Evolutionary conservation across 2,888 invertebrate species (phyloP).

Genomic region (Watsonalla cultraria): DNA sequence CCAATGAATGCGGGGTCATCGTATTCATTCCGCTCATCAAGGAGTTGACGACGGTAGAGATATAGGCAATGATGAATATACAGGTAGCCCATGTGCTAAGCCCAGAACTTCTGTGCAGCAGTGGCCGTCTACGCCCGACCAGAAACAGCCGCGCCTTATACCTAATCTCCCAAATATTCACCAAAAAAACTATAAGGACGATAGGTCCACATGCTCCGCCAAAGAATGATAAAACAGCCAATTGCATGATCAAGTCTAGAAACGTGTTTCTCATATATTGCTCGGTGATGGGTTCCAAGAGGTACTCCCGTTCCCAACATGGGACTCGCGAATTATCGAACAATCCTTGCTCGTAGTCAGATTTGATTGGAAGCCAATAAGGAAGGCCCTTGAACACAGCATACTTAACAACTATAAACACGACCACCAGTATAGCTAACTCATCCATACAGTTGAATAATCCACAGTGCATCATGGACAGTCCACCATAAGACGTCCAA

Average conservation of each 20-base stretch:
- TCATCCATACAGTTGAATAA: constrained; percentile 77
- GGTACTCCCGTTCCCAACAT: constrained; percentile 50
- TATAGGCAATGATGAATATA: neutral
- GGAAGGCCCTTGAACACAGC: neutral
- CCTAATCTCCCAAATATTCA: neutral
- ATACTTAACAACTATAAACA: constrained; percentile 1
- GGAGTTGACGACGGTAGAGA: neutral
- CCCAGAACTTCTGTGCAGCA: neutral
- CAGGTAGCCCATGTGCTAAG: neutral
- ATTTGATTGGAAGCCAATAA: constrained; percentile 4
- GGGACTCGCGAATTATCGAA: constrained; percentile 17
- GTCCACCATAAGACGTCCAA: constrained; percentile 12
- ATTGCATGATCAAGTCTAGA: neutral
- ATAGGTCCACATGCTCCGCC: neutral
- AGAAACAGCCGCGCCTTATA: neutral
- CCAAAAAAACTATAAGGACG: neutral
- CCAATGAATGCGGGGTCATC: neutral
- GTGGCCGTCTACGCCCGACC: neutral
- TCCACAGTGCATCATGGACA: constrained; percentile 55
- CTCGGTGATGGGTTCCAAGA: constrained; percentile 30
- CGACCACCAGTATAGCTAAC: constrained; percentile 3
- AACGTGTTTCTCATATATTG: constrained; percentile 27
- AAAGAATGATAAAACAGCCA: neutral
- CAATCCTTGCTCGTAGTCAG: constrained; percentile 15
- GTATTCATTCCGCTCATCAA: neutral